phyloP scores from a whole-genome alignment of 1,140 invertebrate genomes.

The Cotesia chilonis region DNA sequence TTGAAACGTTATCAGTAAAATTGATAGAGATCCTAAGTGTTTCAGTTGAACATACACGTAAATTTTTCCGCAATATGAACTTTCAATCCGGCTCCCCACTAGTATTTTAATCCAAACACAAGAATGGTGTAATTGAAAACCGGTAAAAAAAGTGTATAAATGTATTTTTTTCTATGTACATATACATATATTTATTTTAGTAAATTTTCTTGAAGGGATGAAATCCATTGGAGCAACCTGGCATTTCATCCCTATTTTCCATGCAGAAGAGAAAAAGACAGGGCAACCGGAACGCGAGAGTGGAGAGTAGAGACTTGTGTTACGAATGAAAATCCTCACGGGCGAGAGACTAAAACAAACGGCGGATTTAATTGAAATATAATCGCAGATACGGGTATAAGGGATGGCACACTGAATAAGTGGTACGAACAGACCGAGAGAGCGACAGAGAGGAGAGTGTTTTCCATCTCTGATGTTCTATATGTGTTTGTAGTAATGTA shows the following conservation, averaged over 20 bases:
- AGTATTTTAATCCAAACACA: too few relatives aligned
- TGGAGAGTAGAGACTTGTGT: constrained; percentile 26
- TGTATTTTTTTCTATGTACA: too few relatives aligned
- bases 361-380: constrained; percentile 46
- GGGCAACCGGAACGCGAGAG: background rate
- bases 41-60: too few relatives aligned
- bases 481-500: too few relatives aligned
- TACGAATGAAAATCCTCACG: constrained; percentile 29
- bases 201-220: too few relatives aligned
- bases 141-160: too few relatives aligned
- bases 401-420: constrained; percentile 1
- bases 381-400: constrained; percentile 40
- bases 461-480: background rate
- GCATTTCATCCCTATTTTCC: background rate
- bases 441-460: background rate
- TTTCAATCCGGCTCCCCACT: too few relatives aligned
- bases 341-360: constrained; percentile 40
- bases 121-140: too few relatives aligned
- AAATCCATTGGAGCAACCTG: constrained; percentile 2
- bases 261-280: background rate
- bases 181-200: too few relatives aligned
- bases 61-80: too few relatives aligned
- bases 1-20: too few relatives aligned
- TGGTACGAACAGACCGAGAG: constrained; percentile 1
- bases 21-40: too few relatives aligned